phyloP scores from a whole-genome alignment of 2,113 vertebrate species.

The Mirza zaza region DNA sequence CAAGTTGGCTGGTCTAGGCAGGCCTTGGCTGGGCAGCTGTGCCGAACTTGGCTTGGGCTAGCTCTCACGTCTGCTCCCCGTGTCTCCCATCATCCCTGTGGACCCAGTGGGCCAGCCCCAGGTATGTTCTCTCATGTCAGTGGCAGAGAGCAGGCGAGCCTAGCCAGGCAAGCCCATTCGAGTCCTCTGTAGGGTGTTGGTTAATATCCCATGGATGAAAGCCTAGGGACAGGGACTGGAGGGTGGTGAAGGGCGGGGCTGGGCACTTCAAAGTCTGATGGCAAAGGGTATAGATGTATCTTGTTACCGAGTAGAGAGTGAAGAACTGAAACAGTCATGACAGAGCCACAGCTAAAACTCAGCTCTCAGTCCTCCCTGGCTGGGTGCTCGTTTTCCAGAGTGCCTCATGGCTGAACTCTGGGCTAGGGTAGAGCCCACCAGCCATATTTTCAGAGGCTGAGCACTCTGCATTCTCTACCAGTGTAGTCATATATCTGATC shows the following conservation, averaged over 20 bases:
- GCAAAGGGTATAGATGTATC: background rate
- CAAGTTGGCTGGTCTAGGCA: background rate
- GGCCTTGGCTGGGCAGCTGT: background rate
- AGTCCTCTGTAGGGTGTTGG: background rate
- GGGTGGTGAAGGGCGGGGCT: background rate
- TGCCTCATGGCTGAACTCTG: conserved; percentile 53
- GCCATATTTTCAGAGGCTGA: background rate
- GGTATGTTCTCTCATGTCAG: background rate
- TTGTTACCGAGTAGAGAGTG: background rate
- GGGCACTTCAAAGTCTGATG: background rate
- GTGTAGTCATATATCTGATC: background rate
- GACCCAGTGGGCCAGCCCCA: background rate
- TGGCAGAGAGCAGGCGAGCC: background rate
- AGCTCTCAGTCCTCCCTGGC: background rate
- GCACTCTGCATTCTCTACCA: background rate
- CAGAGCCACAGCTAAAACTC: background rate
- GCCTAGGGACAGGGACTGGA: background rate
- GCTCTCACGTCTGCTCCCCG: background rate
- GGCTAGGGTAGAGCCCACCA: background rate
- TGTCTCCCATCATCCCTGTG: background rate
- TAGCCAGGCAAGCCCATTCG: background rate
- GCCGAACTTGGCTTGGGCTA: background rate
- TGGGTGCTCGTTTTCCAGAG: background rate
- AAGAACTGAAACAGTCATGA: background rate
- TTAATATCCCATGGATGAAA: background rate